Evolutionary conservation across 2,888 invertebrate genomes (phyloP), one percentile per base, ranked within the genome.

Genomic region (Ryuthela nishihirai): DNA sequence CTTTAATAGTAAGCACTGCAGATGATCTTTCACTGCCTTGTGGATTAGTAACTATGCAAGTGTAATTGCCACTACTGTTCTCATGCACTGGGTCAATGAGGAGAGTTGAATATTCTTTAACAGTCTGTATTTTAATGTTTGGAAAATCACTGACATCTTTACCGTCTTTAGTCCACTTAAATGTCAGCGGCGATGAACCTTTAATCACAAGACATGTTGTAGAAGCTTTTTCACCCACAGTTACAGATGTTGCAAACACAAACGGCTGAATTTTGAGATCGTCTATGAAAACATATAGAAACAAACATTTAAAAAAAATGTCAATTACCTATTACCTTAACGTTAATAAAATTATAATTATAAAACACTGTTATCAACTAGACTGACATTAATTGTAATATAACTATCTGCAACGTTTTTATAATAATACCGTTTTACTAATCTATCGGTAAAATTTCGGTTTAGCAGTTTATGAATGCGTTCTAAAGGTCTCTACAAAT

Each of bases 11-110:
- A 1, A 54, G 38, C 7, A 32, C 21, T 4, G 38, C 47, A 15
- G 54, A 54, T 38, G 34, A 48, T 2, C 36, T 23, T 25, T 38
- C 47, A 10, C 18, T 20, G 25, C 53, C 59, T 15, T 24, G n/a
- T 4, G 32, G 6, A 18, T 59, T 59, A 17, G 43, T 48, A 4
- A 59, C 59, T 7, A 39, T 25, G n/a, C 59, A 59, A n/a, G 59
- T 46, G 18, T 59, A 59, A 43, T 59, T 52, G 12, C 59, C 59
- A 21, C 32, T 46, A 20, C 43, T 44, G 20, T 18, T 36, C 38
- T 48, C 25, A 18, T n/a, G 1, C 1, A 53, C 20, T 9, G 48
- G 59, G 20, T 52, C 44, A 21, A 59, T 46, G 4, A 40, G 29
- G 2, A 53, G 36, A 17, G 4, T 46, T 3, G 59, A 59, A n/a